phyloP scores from a whole-genome alignment of 2,888 invertebrate genomes.

The Macaria notata region DNA sequence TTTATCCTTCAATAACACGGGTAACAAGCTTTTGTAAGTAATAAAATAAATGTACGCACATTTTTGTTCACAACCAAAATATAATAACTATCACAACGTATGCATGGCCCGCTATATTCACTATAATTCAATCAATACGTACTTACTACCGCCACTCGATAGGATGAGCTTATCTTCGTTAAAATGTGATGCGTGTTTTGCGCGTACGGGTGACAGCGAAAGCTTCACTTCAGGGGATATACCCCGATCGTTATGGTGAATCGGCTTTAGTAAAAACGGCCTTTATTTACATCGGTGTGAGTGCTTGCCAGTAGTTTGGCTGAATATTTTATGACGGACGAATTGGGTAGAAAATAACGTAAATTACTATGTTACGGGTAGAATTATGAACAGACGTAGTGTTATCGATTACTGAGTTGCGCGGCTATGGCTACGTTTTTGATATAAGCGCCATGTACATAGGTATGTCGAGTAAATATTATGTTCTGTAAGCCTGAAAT shows the following conservation, averaged over 20 bases:
- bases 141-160: neutral
- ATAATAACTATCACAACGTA: too few relatives aligned
- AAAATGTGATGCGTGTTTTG: slow-evolving; percentile 7
- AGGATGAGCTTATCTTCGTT: slow-evolving; percentile 12
- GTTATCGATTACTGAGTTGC: too few relatives aligned
- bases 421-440: too few relatives aligned
- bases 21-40: too few relatives aligned
- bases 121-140: slow-evolving; percentile 6
- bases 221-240: slow-evolving; percentile 6
- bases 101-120: neutral
- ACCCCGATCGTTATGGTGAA: slow-evolving; percentile 8
- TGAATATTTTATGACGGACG: neutral
- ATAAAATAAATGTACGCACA: too few relatives aligned
- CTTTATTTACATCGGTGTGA: neutral
- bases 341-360: neutral
- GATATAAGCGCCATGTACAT: too few relatives aligned
- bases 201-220: slow-evolving; percentile 3
- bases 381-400: too few relatives aligned
- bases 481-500: too few relatives aligned
- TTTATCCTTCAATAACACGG: too few relatives aligned
- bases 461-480: too few relatives aligned
- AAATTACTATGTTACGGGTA: too few relatives aligned
- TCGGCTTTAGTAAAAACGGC: slow-evolving; percentile 9
- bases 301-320: neutral
- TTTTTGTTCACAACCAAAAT: too few relatives aligned